Evolutionary conservation across 2,113 vertebrate genomes (phyloP).

Genomic region (Diphyllodes magnificus): DNA sequence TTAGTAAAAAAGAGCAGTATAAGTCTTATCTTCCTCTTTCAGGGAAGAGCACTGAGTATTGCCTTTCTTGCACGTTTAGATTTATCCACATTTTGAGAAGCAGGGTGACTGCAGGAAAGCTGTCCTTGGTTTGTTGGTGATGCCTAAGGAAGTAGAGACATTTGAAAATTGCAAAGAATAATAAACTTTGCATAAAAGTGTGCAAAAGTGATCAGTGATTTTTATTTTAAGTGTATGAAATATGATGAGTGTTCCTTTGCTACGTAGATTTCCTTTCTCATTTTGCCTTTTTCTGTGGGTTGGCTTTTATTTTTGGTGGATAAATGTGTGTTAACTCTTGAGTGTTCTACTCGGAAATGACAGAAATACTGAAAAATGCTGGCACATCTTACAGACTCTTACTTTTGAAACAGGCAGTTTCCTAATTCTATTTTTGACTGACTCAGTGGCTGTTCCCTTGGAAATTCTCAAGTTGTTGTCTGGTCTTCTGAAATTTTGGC

Average conservation of each 20-base stretch:
- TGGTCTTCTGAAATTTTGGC: conserved; percentile 34
- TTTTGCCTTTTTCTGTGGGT: neutral
- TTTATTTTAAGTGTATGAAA: neutral
- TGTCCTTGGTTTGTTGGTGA: neutral
- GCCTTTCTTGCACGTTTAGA: neutral
- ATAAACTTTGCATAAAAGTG: neutral
- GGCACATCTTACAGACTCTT: neutral
- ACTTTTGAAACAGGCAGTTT: conserved; percentile 13
- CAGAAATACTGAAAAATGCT: conserved; percentile 15
- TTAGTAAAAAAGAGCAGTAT: neutral
- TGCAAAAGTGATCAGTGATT: neutral
- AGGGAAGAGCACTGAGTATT: neutral
- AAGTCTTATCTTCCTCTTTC: neutral
- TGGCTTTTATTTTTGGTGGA: neutral
- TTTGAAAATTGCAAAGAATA: neutral
- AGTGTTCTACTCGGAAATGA: neutral
- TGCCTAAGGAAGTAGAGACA: neutral
- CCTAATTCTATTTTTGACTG: conserved; percentile 38
- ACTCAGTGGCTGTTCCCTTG: conserved; percentile 49
- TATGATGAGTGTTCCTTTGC: neutral
- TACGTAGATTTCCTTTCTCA: neutral
- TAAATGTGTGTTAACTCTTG: conserved; percentile 12
- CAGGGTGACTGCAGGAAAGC: neutral
- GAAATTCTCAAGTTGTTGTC: conserved; percentile 48
- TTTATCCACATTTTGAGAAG: neutral